Conservation (phyloP, 2,113 vertebrate genomes). For the Elachura formosa region DNA sequence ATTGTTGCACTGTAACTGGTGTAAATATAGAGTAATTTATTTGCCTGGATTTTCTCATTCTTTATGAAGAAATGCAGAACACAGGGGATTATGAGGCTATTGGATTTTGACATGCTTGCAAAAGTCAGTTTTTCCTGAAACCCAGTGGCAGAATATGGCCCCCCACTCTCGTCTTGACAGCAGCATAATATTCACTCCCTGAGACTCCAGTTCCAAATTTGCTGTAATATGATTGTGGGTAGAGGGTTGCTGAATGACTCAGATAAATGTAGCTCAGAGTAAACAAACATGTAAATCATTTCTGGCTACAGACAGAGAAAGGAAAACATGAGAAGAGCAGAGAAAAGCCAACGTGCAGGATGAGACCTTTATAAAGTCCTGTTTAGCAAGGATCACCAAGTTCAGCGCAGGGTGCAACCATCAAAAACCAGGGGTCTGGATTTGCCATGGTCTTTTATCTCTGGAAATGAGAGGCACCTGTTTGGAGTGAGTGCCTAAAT, state of each 20-base stretch:
- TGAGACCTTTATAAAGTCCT: neutral
- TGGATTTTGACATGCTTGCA: neutral
- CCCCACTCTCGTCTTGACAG: neutral
- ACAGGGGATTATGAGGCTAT: neutral
- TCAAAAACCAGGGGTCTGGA: neutral
- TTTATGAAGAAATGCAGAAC: neutral
- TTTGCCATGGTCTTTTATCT: neutral
- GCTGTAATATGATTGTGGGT: conserved; percentile 40
- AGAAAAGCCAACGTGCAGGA: neutral
- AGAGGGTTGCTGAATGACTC: conserved; percentile 64
- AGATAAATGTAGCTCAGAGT: conserved; percentile 62
- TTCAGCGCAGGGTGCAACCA: neutral
- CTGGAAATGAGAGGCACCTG: neutral
- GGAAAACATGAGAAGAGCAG: neutral
- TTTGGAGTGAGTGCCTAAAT: neutral
- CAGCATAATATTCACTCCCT: neutral
- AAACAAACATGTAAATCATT: conserved; percentile 69
- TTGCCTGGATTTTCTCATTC: neutral
- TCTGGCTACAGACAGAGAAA: neutral
- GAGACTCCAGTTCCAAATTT: conserved; percentile 23
- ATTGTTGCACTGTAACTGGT: neutral
- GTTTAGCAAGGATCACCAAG: neutral
- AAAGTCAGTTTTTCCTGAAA: neutral
- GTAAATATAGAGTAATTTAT: conserved; percentile 29
- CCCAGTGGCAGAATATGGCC: neutral